Percentiles rank a stretch among this genome's conserved stretches.
Conservation (phyloP, 2,113 vertebrate genomes). For the Helogale parvula region DNA sequence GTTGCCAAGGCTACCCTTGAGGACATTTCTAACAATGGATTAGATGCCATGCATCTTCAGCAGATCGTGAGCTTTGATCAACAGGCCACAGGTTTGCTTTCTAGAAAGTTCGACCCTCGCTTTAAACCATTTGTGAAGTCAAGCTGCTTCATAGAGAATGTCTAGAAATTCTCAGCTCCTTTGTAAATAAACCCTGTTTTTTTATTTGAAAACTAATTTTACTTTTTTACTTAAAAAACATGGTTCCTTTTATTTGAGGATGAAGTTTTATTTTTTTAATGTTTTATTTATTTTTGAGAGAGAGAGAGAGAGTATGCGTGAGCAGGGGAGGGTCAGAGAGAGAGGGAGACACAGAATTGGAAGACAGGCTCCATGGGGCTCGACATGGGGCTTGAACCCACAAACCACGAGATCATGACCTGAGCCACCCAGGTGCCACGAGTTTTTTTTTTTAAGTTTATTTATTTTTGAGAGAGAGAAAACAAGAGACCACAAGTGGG, state of each 20-base stretch:
- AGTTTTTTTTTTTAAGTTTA: too few species aligned
- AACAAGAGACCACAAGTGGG: too few species aligned
- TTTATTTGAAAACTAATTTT: slow-evolving; percentile 22
- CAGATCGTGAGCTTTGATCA: not conserved
- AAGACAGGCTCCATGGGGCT: too few species aligned
- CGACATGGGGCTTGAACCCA: too few species aligned
- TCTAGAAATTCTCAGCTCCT: not conserved
- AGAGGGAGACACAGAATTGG: too few species aligned
- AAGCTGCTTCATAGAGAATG: not conserved
- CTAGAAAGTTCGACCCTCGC: not conserved
- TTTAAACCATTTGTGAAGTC: slow-evolving; percentile 34
- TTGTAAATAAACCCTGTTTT: not conserved
- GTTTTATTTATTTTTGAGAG: too few species aligned
- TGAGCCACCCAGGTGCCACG: too few species aligned
- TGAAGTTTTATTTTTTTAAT: too few species aligned
- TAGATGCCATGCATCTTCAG: not conserved
- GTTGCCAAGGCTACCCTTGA: not conserved
- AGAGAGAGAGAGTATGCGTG: too few species aligned
- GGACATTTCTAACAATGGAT: slow-evolving; percentile 4
- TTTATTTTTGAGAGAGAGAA: too few species aligned
- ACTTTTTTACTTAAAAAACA: not conserved
- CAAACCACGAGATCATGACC: too few species aligned
- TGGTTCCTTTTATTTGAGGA: not conserved
- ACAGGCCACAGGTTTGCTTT: slow-evolving; percentile 30
- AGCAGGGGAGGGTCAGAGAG: too few species aligned